Conservation (phyloP, 2,797 vertebrate genomes). For the Carapus acus region DNA sequence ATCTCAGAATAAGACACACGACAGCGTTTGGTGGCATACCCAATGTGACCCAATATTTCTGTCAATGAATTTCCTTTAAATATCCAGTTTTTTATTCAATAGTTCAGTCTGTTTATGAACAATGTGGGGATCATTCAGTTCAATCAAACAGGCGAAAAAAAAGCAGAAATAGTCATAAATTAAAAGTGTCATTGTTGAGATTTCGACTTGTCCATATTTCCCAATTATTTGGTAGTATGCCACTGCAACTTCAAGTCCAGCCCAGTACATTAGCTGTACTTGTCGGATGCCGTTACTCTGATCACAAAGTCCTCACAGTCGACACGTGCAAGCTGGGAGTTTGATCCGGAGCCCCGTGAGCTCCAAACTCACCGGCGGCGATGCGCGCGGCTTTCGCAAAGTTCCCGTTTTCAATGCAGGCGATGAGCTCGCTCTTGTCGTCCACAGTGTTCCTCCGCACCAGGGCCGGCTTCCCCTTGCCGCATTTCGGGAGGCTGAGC, state of each 20-base stretch:
- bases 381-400: conserved; percentile 96
- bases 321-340: background rate
- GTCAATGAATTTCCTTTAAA: too few species aligned
- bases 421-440: conserved; percentile 90
- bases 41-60: too few species aligned
- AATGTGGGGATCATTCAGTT: too few species aligned
- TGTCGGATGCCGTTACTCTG: background rate
- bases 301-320: background rate
- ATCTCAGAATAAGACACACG: too few species aligned
- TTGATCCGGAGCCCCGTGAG: background rate
- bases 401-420: conserved; percentile 95
- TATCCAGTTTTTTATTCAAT: background rate
- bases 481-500: conserved; percentile 86
- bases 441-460: conserved; percentile 92
- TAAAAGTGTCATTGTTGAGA: too few species aligned
- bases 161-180: too few species aligned
- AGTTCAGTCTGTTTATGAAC: too few species aligned
- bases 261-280: background rate
- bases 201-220: too few species aligned
- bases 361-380: conserved; percentile 80
- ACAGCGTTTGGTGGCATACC: too few species aligned
- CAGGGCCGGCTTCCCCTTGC: conserved; percentile 92
- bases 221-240: too few species aligned
- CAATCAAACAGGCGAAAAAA: too few species aligned
- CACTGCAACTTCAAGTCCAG: too few species aligned